phyloP scores from a whole-genome alignment of 2,888 invertebrate genomes.

The Clitarchus hookeri region DNA sequence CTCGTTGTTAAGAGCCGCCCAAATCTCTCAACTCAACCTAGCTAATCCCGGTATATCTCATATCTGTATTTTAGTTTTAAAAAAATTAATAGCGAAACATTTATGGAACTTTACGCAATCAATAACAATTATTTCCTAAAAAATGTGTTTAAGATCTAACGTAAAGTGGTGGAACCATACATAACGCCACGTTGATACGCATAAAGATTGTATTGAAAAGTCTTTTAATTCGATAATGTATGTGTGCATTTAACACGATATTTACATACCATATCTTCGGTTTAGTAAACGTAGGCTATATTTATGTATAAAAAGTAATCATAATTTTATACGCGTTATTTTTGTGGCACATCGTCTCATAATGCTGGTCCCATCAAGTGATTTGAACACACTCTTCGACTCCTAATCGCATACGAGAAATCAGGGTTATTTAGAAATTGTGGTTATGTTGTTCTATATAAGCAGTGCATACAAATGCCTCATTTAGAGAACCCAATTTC shows the following conservation, averaged over 20 bases:
- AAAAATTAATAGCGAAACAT: too few relatives aligned
- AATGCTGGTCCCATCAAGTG: neutral
- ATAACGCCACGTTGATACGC: neutral
- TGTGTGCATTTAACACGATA: neutral
- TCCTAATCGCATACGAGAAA: constrained; percentile 16
- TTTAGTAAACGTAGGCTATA: neutral
- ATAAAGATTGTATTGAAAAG: neutral
- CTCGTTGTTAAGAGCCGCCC: too few relatives aligned
- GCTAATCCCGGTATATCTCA: too few relatives aligned
- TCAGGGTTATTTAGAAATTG: constrained; percentile 5
- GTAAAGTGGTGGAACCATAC: neutral
- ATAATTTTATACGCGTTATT: neutral
- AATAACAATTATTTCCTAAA: too few relatives aligned
- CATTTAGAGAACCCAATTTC: neutral
- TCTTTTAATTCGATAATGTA: constrained; percentile 22
- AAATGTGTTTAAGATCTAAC: too few relatives aligned
- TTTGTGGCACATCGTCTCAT: neutral
- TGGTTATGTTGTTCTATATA: neutral
- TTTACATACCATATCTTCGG: neutral
- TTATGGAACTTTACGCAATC: too few relatives aligned
- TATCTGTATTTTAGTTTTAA: too few relatives aligned
- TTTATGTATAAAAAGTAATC: neutral
- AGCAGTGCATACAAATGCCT: constrained; percentile 16
- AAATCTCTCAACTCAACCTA: too few relatives aligned
- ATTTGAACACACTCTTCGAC: neutral